Conservation (phyloP, 92 coral and sea anemone genomes). For the Zoanthus solanderi region DNA sequence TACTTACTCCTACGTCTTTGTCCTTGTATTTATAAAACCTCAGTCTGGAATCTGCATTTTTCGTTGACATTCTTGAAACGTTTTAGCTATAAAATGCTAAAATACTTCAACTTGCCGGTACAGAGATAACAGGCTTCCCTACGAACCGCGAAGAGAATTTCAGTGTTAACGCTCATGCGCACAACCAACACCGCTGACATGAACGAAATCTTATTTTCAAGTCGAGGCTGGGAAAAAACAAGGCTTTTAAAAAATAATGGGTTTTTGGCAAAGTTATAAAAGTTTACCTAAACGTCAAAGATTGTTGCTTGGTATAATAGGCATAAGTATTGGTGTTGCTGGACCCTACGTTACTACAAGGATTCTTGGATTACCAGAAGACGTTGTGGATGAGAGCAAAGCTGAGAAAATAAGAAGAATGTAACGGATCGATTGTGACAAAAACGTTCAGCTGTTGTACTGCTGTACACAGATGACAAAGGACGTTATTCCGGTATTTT, state of each 20-base stretch:
- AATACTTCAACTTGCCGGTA: slow-evolving; percentile 60
- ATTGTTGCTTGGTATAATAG: slow-evolving; percentile 77
- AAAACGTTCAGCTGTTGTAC: no score
- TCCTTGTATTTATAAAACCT: slow-evolving; percentile 95
- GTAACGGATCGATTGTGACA: not conserved
- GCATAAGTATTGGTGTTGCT: slow-evolving; percentile 82
- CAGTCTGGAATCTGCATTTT: slow-evolving; percentile 83
- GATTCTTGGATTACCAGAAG: slow-evolving; percentile 42
- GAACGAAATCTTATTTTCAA: not conserved
- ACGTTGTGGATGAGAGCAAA: slow-evolving; percentile 29
- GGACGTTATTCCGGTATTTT: no score
- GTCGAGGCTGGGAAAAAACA: not conserved
- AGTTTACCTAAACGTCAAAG: slow-evolving; percentile 76
- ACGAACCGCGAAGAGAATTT: slow-evolving; percentile 57
- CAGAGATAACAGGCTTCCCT: slow-evolving; percentile 59
- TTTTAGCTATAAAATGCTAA: slow-evolving; percentile 51
- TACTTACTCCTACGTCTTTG: slow-evolving; percentile 93
- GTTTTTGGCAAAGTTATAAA: slow-evolving; percentile 87
- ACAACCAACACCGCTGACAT: slow-evolving; percentile 32
- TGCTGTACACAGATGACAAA: no score
- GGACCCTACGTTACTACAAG: slow-evolving; percentile 84
- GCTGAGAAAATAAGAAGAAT: not conserved
- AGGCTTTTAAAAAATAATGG: slow-evolving; percentile 56
- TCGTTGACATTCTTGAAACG: slow-evolving; percentile 77
- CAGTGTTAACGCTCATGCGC: slow-evolving; percentile 53